Conservation (phyloP, 2,888 invertebrate genomes). For the Lamproptera curius region DNA sequence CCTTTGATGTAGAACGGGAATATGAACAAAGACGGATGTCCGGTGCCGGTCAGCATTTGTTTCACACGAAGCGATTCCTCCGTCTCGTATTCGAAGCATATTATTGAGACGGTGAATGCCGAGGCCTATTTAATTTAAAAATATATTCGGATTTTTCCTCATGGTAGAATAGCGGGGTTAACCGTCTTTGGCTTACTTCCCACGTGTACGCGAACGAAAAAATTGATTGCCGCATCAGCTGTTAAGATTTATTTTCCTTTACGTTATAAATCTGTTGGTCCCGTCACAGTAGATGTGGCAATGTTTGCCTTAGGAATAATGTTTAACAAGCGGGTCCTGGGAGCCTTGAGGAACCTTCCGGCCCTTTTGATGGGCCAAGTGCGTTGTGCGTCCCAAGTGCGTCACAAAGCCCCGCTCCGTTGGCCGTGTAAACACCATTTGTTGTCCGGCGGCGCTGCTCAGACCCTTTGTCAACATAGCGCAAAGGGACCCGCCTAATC, state of each 20-base stretch:
- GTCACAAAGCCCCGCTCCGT: constrained; percentile 58
- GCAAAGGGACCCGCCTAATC: constrained; percentile 46
- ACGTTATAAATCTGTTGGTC: too few species aligned
- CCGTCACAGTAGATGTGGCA: too few species aligned
- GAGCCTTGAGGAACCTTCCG: constrained; percentile 65
- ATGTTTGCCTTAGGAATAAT: too few species aligned
- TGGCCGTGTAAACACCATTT: constrained; percentile 61
- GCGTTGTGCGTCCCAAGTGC: constrained; percentile 45
- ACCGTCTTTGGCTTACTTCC: too few species aligned
- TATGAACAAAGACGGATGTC: constrained; percentile 77
- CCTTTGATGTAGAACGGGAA: constrained; percentile 76
- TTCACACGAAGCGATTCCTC: constrained; percentile 66
- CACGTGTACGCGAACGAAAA: too few species aligned
- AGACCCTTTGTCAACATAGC: constrained; percentile 46
- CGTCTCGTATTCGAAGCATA: constrained; percentile 32
- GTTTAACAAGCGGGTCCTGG: too few species aligned
- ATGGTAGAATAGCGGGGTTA: too few species aligned
- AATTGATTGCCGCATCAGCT: too few species aligned
- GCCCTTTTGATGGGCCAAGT: constrained; percentile 54
- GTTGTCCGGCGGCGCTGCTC: constrained; percentile 47
- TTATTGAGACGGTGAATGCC: constrained; percentile 31
- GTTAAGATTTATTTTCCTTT: too few species aligned
- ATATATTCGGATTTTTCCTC: too few species aligned
- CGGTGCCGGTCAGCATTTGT: constrained; percentile 78
- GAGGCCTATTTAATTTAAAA: too few species aligned